These are phyloP conservation scores for Pachyrhynchus sulphureomaculatus DNA, from an alignment of 1,140 invertebrate genomes.

Conservation along the genomic window DNA sequence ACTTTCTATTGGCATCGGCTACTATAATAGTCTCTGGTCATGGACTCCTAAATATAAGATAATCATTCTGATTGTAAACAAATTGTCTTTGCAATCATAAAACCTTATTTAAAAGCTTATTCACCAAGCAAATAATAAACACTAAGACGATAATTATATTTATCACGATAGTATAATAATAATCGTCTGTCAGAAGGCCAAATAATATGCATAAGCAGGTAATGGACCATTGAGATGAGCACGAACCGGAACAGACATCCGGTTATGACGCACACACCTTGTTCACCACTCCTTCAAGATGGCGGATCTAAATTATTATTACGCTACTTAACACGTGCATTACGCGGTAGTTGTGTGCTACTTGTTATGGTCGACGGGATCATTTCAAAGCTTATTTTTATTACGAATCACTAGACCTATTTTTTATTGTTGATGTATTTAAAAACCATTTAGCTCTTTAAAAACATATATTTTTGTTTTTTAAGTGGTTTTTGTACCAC, in stretches of 20 bases:
- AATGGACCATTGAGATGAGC: slow-evolving; percentile 42
- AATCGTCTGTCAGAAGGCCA: not conserved
- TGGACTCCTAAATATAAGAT: too few species aligned
- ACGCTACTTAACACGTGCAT: slow-evolving; percentile 8
- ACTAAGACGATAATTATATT: not conserved
- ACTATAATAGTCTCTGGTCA: too few species aligned
- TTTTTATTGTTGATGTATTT: too few species aligned
- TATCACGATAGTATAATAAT: not conserved
- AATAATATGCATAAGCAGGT: slow-evolving; percentile 26
- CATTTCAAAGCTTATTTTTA: slow-evolving; percentile 14
- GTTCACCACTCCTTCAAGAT: slow-evolving; percentile 28
- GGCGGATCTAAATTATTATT: slow-evolving; percentile 22
- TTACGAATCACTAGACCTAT: not conserved
- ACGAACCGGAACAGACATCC: slow-evolving; percentile 43
- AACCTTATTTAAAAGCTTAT: too few species aligned
- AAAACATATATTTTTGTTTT: too few species aligned
- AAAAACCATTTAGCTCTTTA: too few species aligned
- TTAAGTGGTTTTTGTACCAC: too few species aligned
- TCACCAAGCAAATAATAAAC: not conserved
- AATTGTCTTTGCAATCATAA: too few species aligned
- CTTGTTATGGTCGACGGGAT: slow-evolving; percentile 19
- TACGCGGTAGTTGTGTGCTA: slow-evolving; percentile 7
- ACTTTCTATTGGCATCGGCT: too few species aligned
- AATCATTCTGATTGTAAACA: too few species aligned
- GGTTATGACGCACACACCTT: slow-evolving; percentile 36